Base-by-base conservation (phyloP, 2,888 invertebrate species). In the Agrochola litura region DNA sequence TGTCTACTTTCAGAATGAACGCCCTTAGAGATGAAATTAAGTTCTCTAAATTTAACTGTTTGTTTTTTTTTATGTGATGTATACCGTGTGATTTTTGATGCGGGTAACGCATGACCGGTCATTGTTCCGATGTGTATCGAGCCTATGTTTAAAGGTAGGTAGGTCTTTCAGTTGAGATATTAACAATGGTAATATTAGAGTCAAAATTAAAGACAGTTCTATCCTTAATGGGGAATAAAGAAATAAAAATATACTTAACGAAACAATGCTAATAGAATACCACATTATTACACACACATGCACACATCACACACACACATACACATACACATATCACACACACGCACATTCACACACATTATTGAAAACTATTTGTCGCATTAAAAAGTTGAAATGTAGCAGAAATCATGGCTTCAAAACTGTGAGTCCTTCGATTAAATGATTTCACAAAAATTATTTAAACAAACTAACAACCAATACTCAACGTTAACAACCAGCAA, bases 391-490 rank as follows among this genome's bases (percentile, higher is more conserved):
- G 6, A 56, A 71, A 70, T 46, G 14, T 25, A 30, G 25, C 22
- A 64, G 14, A 75, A 70, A 56, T 37, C 41, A 78, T 61, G 41
- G 22, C 46, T 30, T 46, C 5, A 58, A 61, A 66, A 65, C 14
- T n/a, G 46, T 12, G 14, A 60, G 1, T 43, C 63, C 49, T 58
- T 76, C 65, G 25, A 30, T 54, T 54, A 66, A 81, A 63, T 60
- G 54, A 61, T 25, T 46, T 25, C 16, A 77, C 54, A 61, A 67
- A 74, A 78, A 74, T 22, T 8, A 12, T 79, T 52, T 6, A n/a
- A 46, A 64, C 41, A 60, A 63, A 70, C 46, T 30, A 41, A 37
- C 65, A 76, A 41, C 1, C 63, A 54, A 76, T 46, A 16, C 2
- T 49, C 37, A 72, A 71, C 65, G 9, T 58, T 76, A 73, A 37